Percentiles rank a stretch among this genome's conserved stretches.
These are phyloP conservation scores for Lonchura striata DNA, from an alignment of 2,113 vertebrate genomes.

Conservation along the genomic window DNA sequence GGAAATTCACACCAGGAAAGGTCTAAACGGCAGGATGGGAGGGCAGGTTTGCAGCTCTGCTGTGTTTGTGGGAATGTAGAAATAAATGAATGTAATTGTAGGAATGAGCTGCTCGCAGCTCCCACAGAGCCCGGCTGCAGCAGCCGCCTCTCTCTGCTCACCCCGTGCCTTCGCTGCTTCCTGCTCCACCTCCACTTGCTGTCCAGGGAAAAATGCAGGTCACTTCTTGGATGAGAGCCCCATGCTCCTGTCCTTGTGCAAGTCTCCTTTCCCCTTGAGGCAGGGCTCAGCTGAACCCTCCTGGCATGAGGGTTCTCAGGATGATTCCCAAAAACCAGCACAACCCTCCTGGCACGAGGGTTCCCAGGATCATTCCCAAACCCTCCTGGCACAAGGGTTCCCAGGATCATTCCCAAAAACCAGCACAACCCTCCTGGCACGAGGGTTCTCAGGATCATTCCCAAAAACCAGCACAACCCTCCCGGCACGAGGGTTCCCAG, in stretches of 20 bases:
- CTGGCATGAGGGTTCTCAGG: background rate
- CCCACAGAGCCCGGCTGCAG: background rate
- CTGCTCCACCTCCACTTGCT: background rate
- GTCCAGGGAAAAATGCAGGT: rapidly evolving
- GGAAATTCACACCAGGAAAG: background rate
- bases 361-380: too few species aligned
- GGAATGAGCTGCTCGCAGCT: background rate
- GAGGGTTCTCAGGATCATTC: too few species aligned
- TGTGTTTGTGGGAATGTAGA: background rate
- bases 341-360: too few species aligned
- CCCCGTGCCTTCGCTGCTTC: rapidly evolving
- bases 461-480: too few species aligned
- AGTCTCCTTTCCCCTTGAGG: background rate
- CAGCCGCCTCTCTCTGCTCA: background rate
- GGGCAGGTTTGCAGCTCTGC: background rate
- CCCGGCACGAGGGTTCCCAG: too few species aligned
- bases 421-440: too few species aligned
- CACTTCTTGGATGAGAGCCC: rapidly evolving
- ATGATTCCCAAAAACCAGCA: too few species aligned
- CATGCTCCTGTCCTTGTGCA: background rate
- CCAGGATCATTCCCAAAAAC: too few species aligned
- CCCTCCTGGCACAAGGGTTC: too few species aligned
- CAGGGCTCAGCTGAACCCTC: too few species aligned
- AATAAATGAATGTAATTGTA: background rate
- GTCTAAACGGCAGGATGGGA: background rate